A percentile compares a stretch with the other conserved stretches of the same genome.
Conservation (phyloP, 1,140 invertebrate genomes). For the Kradibia gibbosae region DNA sequence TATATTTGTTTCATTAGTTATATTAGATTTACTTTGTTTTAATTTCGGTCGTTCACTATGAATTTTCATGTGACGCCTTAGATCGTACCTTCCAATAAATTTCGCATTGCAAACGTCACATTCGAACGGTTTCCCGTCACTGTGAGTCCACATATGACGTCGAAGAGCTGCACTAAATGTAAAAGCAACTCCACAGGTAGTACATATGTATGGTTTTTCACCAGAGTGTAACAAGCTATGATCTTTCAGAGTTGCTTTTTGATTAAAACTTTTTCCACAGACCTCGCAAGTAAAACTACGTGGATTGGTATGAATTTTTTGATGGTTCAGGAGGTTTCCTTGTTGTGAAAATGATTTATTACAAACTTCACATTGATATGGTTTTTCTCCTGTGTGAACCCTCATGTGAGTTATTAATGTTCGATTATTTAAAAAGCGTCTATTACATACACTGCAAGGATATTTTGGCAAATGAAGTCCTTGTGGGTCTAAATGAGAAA, state of each 20-base stretch:
- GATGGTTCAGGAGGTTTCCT: conserved; percentile 75
- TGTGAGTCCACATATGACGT: conserved; percentile 69
- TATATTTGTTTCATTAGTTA: conserved; percentile 41
- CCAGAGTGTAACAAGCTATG: conserved; percentile 72
- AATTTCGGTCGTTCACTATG: conserved; percentile 58
- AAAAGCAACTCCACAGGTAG: conserved; percentile 69
- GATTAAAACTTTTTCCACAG: conserved; percentile 73
- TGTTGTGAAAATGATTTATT: conserved; percentile 73
- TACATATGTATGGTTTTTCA: conserved; percentile 73
- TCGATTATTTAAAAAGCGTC: conserved; percentile 70
- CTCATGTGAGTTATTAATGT: conserved; percentile 72
- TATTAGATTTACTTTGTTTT: conserved; percentile 7
- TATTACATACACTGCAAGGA: conserved; percentile 74
- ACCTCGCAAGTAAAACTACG: conserved; percentile 71
- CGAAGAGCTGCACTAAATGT: conserved; percentile 68
- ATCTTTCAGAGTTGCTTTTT: conserved; percentile 66
- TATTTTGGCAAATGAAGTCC: conserved; percentile 66
- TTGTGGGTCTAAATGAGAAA: conserved; percentile 64
- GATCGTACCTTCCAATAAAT: conserved; percentile 68
- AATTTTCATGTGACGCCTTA: conserved; percentile 67
- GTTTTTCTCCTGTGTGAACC: conserved; percentile 80
- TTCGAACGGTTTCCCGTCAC: conserved; percentile 69
- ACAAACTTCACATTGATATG: conserved; percentile 73
- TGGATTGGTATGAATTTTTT: conserved; percentile 74
- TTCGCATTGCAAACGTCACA: conserved; percentile 69